phyloP scores from a whole-genome alignment of 2,113 vertebrate species.

The Marmota monax region DNA sequence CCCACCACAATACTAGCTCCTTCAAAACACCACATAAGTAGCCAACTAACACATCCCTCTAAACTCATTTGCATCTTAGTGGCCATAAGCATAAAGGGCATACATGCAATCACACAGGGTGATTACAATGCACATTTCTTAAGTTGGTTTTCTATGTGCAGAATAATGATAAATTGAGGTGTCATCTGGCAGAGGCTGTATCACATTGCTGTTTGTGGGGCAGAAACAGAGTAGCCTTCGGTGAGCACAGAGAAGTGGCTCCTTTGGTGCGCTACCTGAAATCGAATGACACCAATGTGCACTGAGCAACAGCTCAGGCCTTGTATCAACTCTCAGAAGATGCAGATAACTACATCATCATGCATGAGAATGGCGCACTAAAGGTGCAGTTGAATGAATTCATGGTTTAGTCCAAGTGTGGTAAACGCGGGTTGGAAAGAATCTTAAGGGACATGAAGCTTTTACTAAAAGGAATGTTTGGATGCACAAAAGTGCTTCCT shows the following conservation, averaged over 20 bases:
- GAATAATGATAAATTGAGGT: conserved; percentile 92
- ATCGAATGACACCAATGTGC: conserved; percentile 90
- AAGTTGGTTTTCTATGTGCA: conserved; percentile 77
- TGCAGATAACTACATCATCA: conserved; percentile 93
- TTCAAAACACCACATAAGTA: not conserved
- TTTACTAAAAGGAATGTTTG: too few species aligned
- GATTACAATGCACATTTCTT: not conserved
- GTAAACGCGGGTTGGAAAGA: not conserved
- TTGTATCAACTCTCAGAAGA: conserved; percentile 94
- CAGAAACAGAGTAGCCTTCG: conserved; percentile 92
- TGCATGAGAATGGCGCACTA: conserved; percentile 92
- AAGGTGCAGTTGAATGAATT: conserved; percentile 88
- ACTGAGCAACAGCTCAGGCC: conserved; percentile 92
- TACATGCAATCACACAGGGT: not conserved
- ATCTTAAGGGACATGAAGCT: not conserved
- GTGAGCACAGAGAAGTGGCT: conserved; percentile 92
- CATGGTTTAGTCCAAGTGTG: not conserved
- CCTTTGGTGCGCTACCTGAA: conserved; percentile 93
- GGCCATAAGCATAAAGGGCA: not conserved
- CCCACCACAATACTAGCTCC: not conserved
- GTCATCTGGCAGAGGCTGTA: conserved; percentile 94
- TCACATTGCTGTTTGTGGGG: conserved; percentile 94
- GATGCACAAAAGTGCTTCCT: not conserved
- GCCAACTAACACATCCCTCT: not conserved
- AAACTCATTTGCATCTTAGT: not conserved